Evolutionary conservation across 1,140 invertebrate species (phyloP), one percentile per base, ranked within the genome.

Genomic region (Helicoverpa armigera): DNA sequence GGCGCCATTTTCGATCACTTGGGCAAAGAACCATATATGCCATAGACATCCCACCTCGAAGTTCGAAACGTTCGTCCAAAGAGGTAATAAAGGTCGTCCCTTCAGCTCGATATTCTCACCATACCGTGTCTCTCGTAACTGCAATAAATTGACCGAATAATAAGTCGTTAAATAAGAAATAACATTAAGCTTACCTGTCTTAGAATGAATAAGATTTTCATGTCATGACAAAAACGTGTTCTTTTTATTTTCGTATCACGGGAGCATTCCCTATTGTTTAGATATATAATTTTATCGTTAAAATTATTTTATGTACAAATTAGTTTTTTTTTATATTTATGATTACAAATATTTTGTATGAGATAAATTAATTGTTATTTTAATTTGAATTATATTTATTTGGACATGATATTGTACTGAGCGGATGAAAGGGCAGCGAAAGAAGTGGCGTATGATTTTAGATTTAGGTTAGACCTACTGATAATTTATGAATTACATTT

Each of bases 191-290:
- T 76, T 60, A 63, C 16, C 58, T 63, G 73, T 76, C 56, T 56
- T 76, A 76, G 73, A 76, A 51, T n/a, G 56, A 76, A n/a, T 76
- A 76, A 76, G 73, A 76, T 50, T 50, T 75, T 76, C 58, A 31
- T 76, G 58, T 73, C 53, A 76, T 50, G 43, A 60, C 73, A 63
- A 51, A 73, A n/a, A 69, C 23, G 14, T 43, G n/a, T 50, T 16
- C 50, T 69, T 50, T 14, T 69, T 69, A 56, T 58, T 23, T 14
- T 72, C 43, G n/a, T 48, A 67, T 50, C 10, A 29, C 16, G 51
- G 69, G 50, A 72, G 7, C 35, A 29, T 13, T 18, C 69, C 50
- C 23, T 14, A 35, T 56, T 54, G 51, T 73, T 73, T 73, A 31
- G 51, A 58, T 43, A 73, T 56, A 58, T 31, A 1, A 72, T 1